Base-by-base conservation (phyloP, 2,113 vertebrate genomes). In the Pachypanchax playfairii region DNA sequence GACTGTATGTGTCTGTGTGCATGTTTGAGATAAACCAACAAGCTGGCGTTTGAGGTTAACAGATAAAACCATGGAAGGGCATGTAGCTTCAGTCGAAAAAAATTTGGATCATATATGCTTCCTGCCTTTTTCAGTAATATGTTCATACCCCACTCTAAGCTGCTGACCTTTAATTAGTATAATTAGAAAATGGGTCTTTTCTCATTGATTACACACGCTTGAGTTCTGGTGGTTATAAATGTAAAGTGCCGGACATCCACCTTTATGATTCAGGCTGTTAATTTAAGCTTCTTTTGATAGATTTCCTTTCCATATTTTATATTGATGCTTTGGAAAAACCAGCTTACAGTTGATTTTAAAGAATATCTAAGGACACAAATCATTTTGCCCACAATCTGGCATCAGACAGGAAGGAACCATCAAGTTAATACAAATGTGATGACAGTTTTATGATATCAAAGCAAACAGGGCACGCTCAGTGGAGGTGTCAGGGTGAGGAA, bases 401-500 rank as follows among this genome's bases (percentile, higher is more conserved):
- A 59, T 65, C 63, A 73, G 60, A 51, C 69, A 84, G 69, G 73
- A 82, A 80, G 50, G 17, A 4, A 5, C 42, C 17, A 25, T 75
- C 55, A 57, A 56, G 67, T 79, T 83, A 75, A 77, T 79, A 68
- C 50, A 54, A 62, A 79, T 80, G 73, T 70, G 44, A 69, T 64
- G 65, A 70, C 60, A 82, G 75, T 49, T 71, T 77, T 73, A 80
- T 85, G 59, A 28, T 77, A 82, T 82, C 56, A 17, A 58, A 63
- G 70, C 60, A 79, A 86, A 82, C 44, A 77, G 70, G 70, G 53
- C 50, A 38, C 5, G 24, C 75, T 72, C 71, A 67, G 73, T 79
- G 65, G 61, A 83, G 75, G 66, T 86, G 79, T 77, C 77, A 77
- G 73, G 65, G 68, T 65, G 68, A 80, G 47, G 55, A 56, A 82